phyloP scores from a whole-genome alignment of 2,113 vertebrate genomes.

The Meleagris gallopavo region DNA sequence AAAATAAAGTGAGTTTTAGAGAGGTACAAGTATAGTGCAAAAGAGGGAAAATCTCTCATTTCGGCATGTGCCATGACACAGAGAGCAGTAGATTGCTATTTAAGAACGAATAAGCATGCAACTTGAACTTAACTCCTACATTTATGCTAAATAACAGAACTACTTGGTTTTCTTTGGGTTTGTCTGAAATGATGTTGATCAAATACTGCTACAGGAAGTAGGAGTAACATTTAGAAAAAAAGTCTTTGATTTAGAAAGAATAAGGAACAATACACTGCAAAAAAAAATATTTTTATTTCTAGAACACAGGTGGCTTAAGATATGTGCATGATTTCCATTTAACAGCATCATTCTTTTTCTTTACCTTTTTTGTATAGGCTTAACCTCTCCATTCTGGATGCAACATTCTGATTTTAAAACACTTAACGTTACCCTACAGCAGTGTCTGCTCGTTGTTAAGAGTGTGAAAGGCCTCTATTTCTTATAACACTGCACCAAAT shows the following conservation, averaged over 20 bases:
- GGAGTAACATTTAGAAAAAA: neutral
- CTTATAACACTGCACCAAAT: neutral
- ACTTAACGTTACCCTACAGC: neutral
- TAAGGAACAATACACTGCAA: neutral
- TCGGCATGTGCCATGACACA: neutral
- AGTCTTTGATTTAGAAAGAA: neutral
- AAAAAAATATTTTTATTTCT: neutral
- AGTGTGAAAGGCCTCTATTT: neutral
- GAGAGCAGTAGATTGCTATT: neutral
- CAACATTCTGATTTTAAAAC: constrained; percentile 10
- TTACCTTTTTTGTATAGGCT: neutral
- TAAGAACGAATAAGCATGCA: constrained; percentile 24
- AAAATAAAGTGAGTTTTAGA: neutral
- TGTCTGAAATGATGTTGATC: neutral
- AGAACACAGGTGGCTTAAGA: neutral
- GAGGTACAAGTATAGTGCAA: neutral
- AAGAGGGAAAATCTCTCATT: neutral
- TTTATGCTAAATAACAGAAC: neutral
- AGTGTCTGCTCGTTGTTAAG: neutral
- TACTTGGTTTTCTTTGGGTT: neutral
- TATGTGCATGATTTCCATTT: neutral
- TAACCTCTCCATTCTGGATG: neutral
- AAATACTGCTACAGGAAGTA: neutral
- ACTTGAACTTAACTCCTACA: neutral
- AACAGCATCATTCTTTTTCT: neutral